Base-by-base conservation (phyloP, 2,888 invertebrate genomes). In the Mesorhabditis sp. region DNA sequence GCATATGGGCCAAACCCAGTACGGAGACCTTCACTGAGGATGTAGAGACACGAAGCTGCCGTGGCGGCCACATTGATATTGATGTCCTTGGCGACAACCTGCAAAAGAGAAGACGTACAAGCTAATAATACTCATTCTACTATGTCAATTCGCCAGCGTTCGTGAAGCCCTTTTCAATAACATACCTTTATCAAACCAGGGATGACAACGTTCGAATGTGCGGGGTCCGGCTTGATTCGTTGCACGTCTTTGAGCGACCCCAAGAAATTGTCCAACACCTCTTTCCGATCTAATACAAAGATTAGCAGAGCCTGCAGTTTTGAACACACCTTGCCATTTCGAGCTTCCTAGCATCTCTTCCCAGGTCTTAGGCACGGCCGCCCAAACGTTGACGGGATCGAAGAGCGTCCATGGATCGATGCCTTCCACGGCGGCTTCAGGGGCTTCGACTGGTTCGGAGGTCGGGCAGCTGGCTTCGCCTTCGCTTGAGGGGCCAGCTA, bases 11-110 rank as follows among this genome's bases (percentile, higher is more conserved):
- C 90, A 87, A 95, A 98, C 72, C 92, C 91, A 86, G 92, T 92
- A 70, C 94, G 92, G 45, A 97, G 89, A 0, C 95, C 96, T 69
- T 87, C 89, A 0, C 96, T 96, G 62, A 98, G 86, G 79, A 90
- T 89, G 3, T 92, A 90, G 15, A 97, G 86, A 82, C 93, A 92
- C 85, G 94, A 93, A 0, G 90, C 93, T 42, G 94, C 93, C 67
- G 92, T 85, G 0, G 93, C 92, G 0, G 96, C 94, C 7, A 96
- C 90, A 86, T 96, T 90, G 6, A 99, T 94, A 87, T 98, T 99
- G 0, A 92, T 90, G 87, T 99, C 98, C 88, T 97, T 98, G 62
- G 91, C 89, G 83, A 98, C 90, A 45, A 95, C 90, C 92, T 92
- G 87, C 0, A 70, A 63, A 10, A 28, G 44, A 66, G 10, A 41